phyloP scores from a whole-genome alignment of 2,888 invertebrate genomes.

The Caenorhabditis sp. region DNA sequence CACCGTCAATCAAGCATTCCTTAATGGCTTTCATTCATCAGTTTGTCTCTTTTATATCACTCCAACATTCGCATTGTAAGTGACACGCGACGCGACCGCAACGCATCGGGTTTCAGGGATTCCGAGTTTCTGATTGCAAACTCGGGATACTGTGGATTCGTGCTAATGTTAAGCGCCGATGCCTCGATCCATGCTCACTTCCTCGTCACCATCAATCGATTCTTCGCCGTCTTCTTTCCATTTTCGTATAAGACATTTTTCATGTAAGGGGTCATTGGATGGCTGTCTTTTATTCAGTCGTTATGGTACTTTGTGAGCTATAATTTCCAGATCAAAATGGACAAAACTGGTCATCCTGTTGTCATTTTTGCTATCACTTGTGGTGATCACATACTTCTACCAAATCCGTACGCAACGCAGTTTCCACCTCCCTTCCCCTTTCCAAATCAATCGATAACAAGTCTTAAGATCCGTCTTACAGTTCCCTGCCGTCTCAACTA shows the following conservation, averaged over 20 bases:
- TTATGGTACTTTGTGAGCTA: no score
- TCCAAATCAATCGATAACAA: no score
- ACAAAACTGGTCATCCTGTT: background rate
- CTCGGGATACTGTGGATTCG: background rate
- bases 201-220: conserved; percentile 26
- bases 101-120: conserved; percentile 18
- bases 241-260: background rate
- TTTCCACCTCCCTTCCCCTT: background rate
- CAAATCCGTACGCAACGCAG: background rate
- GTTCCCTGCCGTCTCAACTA: conserved; percentile 20
- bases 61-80: conserved; percentile 14
- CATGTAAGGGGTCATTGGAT: no score
- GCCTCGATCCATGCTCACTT: conserved; percentile 12
- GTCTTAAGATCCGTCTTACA: no score
- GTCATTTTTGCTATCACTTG: background rate
- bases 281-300: no score
- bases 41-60: background rate
- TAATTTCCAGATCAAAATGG: background rate
- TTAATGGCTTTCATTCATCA: conserved; percentile 15
- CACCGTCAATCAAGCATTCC: conserved; percentile 19
- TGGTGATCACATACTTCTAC: background rate
- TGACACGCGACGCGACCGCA: no score
- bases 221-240: conserved; percentile 25
- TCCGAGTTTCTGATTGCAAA: background rate
- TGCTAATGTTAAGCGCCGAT: conserved; percentile 9